These are phyloP conservation scores for Drosophila merina DNA, from an alignment of 2,888 invertebrate species.

Conservation along the genomic window DNA sequence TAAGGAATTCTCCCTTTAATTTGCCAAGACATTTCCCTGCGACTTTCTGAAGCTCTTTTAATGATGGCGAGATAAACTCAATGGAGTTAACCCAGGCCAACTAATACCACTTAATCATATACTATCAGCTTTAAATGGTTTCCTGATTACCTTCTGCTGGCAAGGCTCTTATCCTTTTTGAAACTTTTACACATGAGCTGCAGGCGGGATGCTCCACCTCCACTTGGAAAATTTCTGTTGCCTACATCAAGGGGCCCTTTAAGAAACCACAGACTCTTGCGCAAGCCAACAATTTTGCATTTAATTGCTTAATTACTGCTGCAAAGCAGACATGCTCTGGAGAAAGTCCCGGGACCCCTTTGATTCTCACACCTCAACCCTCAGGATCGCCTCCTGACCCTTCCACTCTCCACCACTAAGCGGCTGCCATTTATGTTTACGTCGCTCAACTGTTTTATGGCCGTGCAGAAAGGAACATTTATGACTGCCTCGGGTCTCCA, in stretches of 20 bases:
- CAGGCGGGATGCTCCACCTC: conserved; percentile 20
- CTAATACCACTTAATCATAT: conserved; percentile 31
- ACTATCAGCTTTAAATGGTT: conserved; percentile 27
- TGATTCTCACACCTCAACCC: not conserved
- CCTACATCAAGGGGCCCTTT: conserved; percentile 39
- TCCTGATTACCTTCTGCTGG: conserved; percentile 31
- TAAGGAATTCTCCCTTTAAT: conserved; percentile 2
- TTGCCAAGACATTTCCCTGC: not conserved
- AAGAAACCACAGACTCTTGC: conserved; percentile 33
- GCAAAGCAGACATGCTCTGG: conserved; percentile 24
- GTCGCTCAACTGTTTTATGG: conserved; percentile 42
- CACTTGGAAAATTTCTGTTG: conserved; percentile 35
- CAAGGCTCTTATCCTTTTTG: conserved; percentile 1
- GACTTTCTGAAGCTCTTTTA: not conserved
- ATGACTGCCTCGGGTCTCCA: conserved; percentile 34
- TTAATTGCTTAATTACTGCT: conserved; percentile 78
- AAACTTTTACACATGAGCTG: conserved; percentile 17
- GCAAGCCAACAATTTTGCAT: conserved; percentile 50
- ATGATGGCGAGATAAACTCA: not conserved
- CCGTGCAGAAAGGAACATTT: conserved; percentile 41
- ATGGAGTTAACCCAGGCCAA: not conserved
- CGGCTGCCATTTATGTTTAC: conserved; percentile 48
- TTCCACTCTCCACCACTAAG: conserved; percentile 22
- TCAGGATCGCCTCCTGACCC: conserved; percentile 13
- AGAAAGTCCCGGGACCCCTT: not conserved